A percentile compares a stretch with the other conserved stretches of the same genome.
Evolutionary conservation across 2,113 vertebrate species (phyloP).

Genomic region (Ceyx melanurus): DNA sequence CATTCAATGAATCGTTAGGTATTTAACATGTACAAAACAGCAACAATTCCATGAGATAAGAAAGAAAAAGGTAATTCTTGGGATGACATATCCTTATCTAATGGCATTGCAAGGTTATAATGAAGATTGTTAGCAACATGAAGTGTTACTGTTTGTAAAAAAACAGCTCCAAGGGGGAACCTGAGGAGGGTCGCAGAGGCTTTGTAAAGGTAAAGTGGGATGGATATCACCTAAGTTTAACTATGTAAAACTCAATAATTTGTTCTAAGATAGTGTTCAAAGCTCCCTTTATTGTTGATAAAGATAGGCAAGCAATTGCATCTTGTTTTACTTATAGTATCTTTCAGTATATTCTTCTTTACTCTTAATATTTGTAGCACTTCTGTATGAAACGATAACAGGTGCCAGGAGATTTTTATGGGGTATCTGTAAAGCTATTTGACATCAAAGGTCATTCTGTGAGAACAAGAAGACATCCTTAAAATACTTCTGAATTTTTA

Average conservation of each 20-base stretch:
- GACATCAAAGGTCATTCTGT: neutral
- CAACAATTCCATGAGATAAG: neutral
- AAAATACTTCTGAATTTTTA: neutral
- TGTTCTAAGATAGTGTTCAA: neutral
- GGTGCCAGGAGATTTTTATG: neutral
- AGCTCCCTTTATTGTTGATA: neutral
- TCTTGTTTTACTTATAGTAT: neutral
- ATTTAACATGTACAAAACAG: neutral
- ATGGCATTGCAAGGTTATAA: neutral
- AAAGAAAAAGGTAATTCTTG: neutral
- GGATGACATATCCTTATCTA: neutral
- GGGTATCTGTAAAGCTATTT: neutral
- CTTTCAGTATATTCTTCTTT: neutral
- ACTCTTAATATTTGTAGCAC: neutral
- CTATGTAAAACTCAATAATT: neutral
- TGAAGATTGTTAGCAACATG: neutral
- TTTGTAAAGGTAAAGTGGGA: neutral
- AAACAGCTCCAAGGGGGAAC: neutral
- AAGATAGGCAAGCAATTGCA: neutral
- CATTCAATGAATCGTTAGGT: neutral
- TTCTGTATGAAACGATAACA: neutral
- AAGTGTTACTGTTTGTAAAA: neutral
- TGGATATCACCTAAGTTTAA: neutral
- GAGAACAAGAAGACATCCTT: neutral
- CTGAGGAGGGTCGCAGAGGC: neutral